Conservation (phyloP, 2,888 invertebrate genomes). For the Silvanus unidentatus region DNA sequence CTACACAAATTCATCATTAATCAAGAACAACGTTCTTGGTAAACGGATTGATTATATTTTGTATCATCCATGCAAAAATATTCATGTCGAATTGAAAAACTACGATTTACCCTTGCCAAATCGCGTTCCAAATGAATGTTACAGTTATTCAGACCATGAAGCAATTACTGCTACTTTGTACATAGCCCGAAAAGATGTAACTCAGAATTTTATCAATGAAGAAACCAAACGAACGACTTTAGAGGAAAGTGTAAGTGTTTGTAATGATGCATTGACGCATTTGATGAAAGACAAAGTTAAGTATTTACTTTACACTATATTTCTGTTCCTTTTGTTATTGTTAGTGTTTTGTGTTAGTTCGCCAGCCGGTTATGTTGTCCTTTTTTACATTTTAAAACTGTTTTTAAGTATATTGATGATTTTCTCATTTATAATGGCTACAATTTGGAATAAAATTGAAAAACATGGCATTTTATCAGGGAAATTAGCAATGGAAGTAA, state of each 20-base stretch:
- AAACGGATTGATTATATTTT: constrained; percentile 92
- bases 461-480: constrained; percentile 72
- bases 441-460: constrained; percentile 78
- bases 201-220: constrained; percentile 14
- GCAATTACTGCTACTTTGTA: constrained; percentile 61
- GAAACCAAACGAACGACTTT: constrained; percentile 40
- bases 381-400: constrained; percentile 56
- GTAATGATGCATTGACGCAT: constrained; percentile 51
- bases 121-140: constrained; percentile 62
- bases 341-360: constrained; percentile 48
- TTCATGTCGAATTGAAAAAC: constrained; percentile 46
- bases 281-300: constrained; percentile 50
- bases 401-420: constrained; percentile 59
- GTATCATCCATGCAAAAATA: constrained; percentile 49
- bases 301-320: constrained; percentile 50
- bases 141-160: constrained; percentile 88
- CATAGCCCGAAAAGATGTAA: constrained; percentile 32
- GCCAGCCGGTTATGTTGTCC: constrained; percentile 43
- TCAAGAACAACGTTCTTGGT: constrained; percentile 59
- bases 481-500: constrained; percentile 62
- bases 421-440: constrained; percentile 71
- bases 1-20: constrained; percentile 59
- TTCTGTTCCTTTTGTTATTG: constrained; percentile 51
- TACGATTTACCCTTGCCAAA: constrained; percentile 68
- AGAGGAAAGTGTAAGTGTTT: constrained; percentile 56